Base-by-base conservation (phyloP, 1,140 invertebrate genomes). In the Brachionus sp. region DNA sequence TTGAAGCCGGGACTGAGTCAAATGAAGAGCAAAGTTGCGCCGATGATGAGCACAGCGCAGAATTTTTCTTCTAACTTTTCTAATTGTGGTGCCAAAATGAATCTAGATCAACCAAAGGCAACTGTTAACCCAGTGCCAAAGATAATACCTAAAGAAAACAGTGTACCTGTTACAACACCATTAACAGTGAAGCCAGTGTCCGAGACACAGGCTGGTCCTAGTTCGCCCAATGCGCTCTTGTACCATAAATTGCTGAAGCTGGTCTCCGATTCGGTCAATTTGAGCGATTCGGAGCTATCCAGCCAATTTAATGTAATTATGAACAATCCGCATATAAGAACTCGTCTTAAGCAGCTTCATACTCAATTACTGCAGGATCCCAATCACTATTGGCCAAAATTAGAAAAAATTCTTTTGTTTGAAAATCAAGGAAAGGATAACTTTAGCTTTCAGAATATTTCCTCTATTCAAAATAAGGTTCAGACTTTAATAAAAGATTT, bases 351-450 rank as follows among this genome's bases (percentile, higher is more conserved):
- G 25, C 77, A 80, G 13, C 77, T 80, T 42, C 77, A 80, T 35
- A 44, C 50, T 44, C 77, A 80, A 53, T 80, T 80, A 33, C 10
- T 80, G 12, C 50, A 80, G 39, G 77, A 80, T 37, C 77, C 77
- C 13, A 44, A 66, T 25, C 77, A 80, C 3, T 80, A 80, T 23
- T 80, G 50, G 77, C 50, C 50, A 13, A 57, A 80, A 66, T 62
- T 80, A 19, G 77, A 80, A 42, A 57, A 42, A 39, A 66, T 66
- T 35, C 50, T 62, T 46, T 19, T 62, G 7, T 53, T 78, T 37
- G 75, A 78, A 37, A 78, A 33, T 53, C 75, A 46, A 23, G 75
- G 53, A 53, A 62, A 53, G 10, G 46, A 78, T 62, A 16, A 5
- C 4, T n/a, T 62, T 57, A 78, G 53, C 13, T 53, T 57, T 7